Evolutionary conservation across 2,797 vertebrate genomes (phyloP).

Genomic region (Onychomys torridus): DNA sequence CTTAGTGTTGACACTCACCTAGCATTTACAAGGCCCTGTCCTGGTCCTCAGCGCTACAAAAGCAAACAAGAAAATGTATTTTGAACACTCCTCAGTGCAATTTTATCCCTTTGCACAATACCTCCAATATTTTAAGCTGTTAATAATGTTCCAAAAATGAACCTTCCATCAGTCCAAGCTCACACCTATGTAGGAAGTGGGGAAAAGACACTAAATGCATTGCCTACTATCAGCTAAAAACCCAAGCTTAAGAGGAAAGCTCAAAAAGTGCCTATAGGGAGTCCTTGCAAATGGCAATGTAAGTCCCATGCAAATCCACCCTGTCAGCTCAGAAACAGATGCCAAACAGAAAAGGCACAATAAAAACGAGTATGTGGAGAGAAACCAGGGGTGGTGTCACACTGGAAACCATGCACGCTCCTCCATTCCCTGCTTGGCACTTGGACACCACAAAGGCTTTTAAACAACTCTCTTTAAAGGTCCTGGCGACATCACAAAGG

Average conservation of each 20-base stretch:
- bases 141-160: slow-evolving; percentile 84
- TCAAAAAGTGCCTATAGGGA: slow-evolving; percentile 65
- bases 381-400: slow-evolving; percentile 68
- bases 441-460: slow-evolving; percentile 72
- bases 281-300: slow-evolving; percentile 77
- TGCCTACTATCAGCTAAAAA: slow-evolving; percentile 81
- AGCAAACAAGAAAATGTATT: neutral
- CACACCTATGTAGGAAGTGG: slow-evolving; percentile 77
- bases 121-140: slow-evolving; percentile 81
- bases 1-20: neutral
- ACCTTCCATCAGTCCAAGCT: slow-evolving; percentile 82
- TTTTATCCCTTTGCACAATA: slow-evolving; percentile 75
- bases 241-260: slow-evolving; percentile 70
- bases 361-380: slow-evolving; percentile 51
- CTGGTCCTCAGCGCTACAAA: neutral
- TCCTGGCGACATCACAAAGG: neutral
- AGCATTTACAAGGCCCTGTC: neutral
- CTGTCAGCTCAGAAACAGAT: slow-evolving; percentile 81
- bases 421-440: slow-evolving; percentile 69
- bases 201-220: slow-evolving; percentile 17
- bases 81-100: slow-evolving; percentile 56
- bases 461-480: neutral
- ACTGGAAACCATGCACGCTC: slow-evolving; percentile 67
- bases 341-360: slow-evolving; percentile 65
- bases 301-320: slow-evolving; percentile 83